Base-by-base conservation (phyloP, 1,140 invertebrate species). In the Brachionus koreanus region DNA sequence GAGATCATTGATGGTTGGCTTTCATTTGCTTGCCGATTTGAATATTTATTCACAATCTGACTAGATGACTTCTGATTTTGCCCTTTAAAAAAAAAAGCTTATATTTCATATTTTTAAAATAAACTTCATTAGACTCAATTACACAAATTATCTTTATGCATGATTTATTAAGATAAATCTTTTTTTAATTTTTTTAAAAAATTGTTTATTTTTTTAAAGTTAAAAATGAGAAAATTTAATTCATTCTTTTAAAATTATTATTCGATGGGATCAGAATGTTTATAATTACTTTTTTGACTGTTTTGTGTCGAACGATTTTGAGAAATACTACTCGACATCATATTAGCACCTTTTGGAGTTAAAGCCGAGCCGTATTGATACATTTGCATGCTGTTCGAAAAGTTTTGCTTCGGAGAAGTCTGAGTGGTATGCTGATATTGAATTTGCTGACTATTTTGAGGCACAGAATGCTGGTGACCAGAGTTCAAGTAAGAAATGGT, bases 21-120 rank as follows among this genome's bases (percentile, higher is more conserved):
- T 65, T 65, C 63, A 33, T 65, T 65, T 65, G 63, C 25, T 65
- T 65, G 63, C 12, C 63, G 63, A 65, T 37, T 65, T 33, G 63
- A 33, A 65, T 65, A 65, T 33, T 65, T 65, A 65, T 65, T 65
- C 33, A 65, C 33, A 65, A 37, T 65, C 33, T 65, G 63, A 65
- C 63, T 65, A 65, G 63, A 37, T 65, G 25, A 37, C 63, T 65
- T 65, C 33, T 33, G 25, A 65, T 65, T 65, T 65, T 65, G 63
- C 33, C 63, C 63, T 65, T 65, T 33, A 37, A 65, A 65, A 65
- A 33, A 63, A 63, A 35, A 65, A 65, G 25, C 63, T 65, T 33
- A 65, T 9, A 19, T 19, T 57, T 19, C n/a, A 57, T 9, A 57
- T 23, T 2, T n/a, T n/a, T 5, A 63, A 16, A 63, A 63, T 16